These are phyloP conservation scores for Solea senegalensis DNA, from an alignment of 2,113 vertebrate genomes.

Conservation along the genomic window DNA sequence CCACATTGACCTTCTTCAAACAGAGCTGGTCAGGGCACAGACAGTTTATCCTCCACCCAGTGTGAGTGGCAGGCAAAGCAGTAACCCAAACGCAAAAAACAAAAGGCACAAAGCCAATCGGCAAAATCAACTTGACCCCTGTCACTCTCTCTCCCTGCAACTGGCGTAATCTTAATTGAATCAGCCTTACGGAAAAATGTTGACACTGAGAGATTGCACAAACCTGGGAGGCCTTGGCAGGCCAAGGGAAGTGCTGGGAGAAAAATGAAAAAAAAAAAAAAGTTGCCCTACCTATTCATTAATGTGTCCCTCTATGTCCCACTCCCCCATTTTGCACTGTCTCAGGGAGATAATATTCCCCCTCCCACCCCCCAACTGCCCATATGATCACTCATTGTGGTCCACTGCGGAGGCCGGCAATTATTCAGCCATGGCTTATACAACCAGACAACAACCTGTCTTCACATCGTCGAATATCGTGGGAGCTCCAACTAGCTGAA, in stretches of 20 bases:
- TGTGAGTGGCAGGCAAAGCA: constrained; percentile 61
- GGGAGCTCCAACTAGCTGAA: neutral
- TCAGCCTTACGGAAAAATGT: constrained; percentile 93
- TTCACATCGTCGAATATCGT: neutral
- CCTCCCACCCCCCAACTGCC: constrained; percentile 73
- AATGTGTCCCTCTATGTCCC: constrained; percentile 80
- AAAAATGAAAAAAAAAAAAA: constrained; percentile 58
- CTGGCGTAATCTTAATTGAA: constrained; percentile 99
- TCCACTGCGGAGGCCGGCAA: constrained; percentile 58
- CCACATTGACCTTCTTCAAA: constrained; percentile 44
- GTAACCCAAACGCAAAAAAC: constrained; percentile 71
- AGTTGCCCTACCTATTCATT: constrained; percentile 87
- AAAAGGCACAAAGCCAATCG: constrained; percentile 85
- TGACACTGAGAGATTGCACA: constrained; percentile 98
- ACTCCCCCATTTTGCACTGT: constrained; percentile 87
- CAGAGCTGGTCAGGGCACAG: constrained; percentile 40
- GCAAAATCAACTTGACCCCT: constrained; percentile 89
- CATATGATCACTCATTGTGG: constrained; percentile 81
- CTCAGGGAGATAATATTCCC: constrained; percentile 80
- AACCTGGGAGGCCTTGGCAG: constrained; percentile 92
- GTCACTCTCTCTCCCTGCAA: constrained; percentile 83
- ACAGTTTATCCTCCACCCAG: constrained; percentile 56
- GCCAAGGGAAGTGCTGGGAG: constrained; percentile 78
- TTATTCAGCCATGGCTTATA: constrained; percentile 57
- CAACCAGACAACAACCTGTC: constrained; percentile 2